Conservation (phyloP, 1,140 invertebrate genomes). For the Trachymyrmex septentrionalis region DNA sequence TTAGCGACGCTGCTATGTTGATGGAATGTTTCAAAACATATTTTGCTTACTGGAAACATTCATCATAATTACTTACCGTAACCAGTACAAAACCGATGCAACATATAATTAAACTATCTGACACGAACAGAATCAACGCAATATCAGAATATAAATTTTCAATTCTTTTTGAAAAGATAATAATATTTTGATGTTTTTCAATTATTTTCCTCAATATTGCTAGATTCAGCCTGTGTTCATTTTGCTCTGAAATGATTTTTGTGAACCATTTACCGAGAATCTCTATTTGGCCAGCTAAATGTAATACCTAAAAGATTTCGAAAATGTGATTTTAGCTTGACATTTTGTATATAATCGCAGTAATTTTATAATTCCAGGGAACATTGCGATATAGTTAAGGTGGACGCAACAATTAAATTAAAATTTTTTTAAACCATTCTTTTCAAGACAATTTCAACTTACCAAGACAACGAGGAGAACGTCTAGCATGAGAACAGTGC, state of each 20-base stretch:
- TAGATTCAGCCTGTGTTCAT: not conserved
- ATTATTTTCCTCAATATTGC: constrained; percentile 28
- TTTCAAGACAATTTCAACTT: constrained; percentile 11
- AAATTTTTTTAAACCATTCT: not conserved
- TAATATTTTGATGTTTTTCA: constrained; percentile 49
- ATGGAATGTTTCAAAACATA: too few species aligned
- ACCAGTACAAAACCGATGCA: constrained; percentile 43
- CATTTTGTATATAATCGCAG: not conserved
- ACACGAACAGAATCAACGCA: constrained; percentile 44
- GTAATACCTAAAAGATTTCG: constrained; percentile 39
- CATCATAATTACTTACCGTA: constrained; percentile 43
- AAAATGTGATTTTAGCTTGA: not conserved
- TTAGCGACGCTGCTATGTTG: too few species aligned
- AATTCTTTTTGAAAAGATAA: constrained; percentile 39
- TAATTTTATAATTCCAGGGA: not conserved
- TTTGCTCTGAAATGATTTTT: not conserved
- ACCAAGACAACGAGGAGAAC: constrained; percentile 45
- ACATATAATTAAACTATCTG: constrained; percentile 51
- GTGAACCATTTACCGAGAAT: constrained; percentile 32
- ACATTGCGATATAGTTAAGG: not conserved
- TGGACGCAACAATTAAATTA: not conserved
- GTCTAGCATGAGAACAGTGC: constrained; percentile 17
- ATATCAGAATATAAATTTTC: constrained; percentile 43
- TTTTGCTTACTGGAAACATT: too few species aligned
- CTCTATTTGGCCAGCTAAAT: constrained; percentile 52